A percentile compares a stretch with the other conserved stretches of the same genome.
Conservation (phyloP, 2,113 vertebrate genomes). For the Fulmarus glacialis region DNA sequence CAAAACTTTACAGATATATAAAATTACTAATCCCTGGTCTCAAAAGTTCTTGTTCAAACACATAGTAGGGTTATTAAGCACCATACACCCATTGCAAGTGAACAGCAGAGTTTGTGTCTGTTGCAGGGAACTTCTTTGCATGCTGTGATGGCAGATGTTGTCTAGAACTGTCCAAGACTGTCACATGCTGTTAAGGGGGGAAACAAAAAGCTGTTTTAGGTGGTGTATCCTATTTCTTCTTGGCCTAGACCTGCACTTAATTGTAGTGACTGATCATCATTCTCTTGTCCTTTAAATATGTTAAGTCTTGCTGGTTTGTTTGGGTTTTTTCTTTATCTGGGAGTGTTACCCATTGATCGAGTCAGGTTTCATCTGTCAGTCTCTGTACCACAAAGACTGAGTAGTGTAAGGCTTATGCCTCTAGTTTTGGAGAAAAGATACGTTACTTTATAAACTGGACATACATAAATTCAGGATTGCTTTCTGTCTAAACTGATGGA, state of each 20-base stretch:
- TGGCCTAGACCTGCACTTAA: background rate
- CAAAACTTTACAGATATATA: no score
- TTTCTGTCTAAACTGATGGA: background rate
- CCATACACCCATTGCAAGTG: accelerated
- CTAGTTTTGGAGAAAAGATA: background rate
- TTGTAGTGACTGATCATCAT: background rate
- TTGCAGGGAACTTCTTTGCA: background rate
- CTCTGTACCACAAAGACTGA: background rate
- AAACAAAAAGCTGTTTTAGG: background rate
- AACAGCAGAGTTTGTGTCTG: background rate
- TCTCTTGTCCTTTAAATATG: background rate
- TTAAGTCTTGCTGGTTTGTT: background rate
- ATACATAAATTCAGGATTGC: background rate
- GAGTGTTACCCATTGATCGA: background rate
- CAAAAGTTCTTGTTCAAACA: background rate
- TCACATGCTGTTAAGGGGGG: accelerated
- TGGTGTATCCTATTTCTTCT: accelerated
- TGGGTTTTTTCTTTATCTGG: background rate
- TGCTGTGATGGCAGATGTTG: background rate
- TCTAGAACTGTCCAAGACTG: background rate
- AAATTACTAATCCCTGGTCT: background rate
- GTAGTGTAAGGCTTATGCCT: background rate
- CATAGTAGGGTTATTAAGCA: background rate
- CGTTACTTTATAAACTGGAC: accelerated
- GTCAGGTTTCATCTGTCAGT: background rate